phyloP scores from a whole-genome alignment of 2,113 vertebrate species.

The Sylvietta virens region DNA sequence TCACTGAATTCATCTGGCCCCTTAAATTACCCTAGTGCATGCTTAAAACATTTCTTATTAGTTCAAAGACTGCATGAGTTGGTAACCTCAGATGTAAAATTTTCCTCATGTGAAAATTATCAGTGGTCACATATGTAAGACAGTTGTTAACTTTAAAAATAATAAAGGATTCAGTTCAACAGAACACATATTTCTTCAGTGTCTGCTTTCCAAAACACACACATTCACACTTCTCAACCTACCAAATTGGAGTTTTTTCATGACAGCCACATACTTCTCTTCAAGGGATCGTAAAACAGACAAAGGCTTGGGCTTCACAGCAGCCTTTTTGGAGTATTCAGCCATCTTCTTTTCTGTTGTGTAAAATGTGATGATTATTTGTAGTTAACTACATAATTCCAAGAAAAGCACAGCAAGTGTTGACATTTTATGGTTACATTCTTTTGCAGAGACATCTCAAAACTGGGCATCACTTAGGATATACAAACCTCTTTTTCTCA shows the following conservation, averaged over 20 bases:
- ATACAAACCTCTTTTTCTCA: neutral
- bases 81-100: neutral
- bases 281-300: slow-evolving; percentile 91
- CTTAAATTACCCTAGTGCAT: neutral
- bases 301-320: slow-evolving; percentile 88
- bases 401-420: neutral
- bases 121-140: neutral
- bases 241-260: slow-evolving; percentile 99
- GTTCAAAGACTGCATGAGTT: neutral
- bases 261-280: slow-evolving; percentile 93
- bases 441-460: neutral
- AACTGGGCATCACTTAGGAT: neutral
- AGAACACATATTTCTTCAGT: neutral
- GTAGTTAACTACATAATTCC: neutral
- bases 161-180: neutral
- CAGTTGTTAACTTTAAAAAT: neutral
- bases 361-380: neutral
- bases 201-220: neutral
- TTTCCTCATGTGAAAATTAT: neutral
- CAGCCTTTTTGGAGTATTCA: slow-evolving; percentile 86
- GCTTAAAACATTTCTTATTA: neutral
- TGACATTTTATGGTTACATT: neutral
- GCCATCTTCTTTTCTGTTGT: slow-evolving; percentile 91
- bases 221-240: slow-evolving; percentile 63
- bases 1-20: neutral